Base-by-base conservation (phyloP, 2,888 invertebrate species). In the Clepsis dumicolana region DNA sequence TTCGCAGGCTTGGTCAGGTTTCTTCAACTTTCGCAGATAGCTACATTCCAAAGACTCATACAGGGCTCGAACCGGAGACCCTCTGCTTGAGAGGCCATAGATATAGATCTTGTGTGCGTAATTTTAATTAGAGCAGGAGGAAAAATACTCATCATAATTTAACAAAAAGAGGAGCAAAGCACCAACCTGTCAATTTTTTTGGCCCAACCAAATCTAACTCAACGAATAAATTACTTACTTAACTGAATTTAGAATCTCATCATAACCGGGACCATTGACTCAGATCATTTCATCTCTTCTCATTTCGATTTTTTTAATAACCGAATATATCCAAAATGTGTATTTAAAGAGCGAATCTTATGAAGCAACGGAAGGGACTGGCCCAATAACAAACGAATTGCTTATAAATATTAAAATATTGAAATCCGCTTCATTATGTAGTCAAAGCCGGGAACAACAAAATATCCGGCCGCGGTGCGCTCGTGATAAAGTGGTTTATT, bases 371-470 rank as follows among this genome's bases (percentile, higher is more conserved):
- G 52, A 70, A 74, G 64, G 63, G 77, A 73, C 69, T 70, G 71
- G 71, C 64, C 78, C 80, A 83, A 82, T 82, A 83, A 81, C 82
- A 84, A 86, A 84, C 83, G 82, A 82, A 83, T 82, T 79, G 79
- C 84, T 85, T 86, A 88, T 89, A 88, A 88, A 89, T 88, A 88
- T 89, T 88, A 86, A 89, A 81, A 85, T 87, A 89, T 88, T 89
- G 84, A 86, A 89, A 88, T 89, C 75, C 74, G 76, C 76, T 81
- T 79, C 81, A 88, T 88, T 88, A 89, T 86, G 84, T 87, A 88
- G 85, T 82, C 85, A 82, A 85, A 86, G 80, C 79, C 80, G 81
- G 80, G 76, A 83, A 85, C 84, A 86, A 87, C 85, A 87, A 85
- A 87, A 84, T 84, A 85, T 81, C 81, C 77, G 76, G 75, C 73